Percentiles rank a stretch among this genome's conserved stretches.
phyloP scores from a whole-genome alignment of 2,888 invertebrate genomes.

The Scaptomyza reducta region DNA sequence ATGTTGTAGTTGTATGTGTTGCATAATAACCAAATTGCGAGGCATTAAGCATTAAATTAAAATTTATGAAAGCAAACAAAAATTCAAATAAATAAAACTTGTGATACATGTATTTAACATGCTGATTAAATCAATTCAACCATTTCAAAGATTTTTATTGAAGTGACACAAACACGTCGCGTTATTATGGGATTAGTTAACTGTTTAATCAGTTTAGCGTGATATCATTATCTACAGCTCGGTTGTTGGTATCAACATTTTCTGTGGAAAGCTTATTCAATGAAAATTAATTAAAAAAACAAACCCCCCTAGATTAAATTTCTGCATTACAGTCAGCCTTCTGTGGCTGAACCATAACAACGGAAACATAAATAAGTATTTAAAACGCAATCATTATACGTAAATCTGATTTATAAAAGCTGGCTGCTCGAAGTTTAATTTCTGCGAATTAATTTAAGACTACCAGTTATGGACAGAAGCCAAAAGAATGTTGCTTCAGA shows the following conservation, averaged over 20 bases:
- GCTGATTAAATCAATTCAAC: background rate
- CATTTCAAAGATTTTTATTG: background rate
- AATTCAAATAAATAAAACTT: background rate
- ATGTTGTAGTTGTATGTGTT: conserved; percentile 29
- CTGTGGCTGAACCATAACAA: background rate
- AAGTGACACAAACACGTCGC: background rate
- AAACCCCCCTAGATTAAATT: background rate
- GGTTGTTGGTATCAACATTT: background rate
- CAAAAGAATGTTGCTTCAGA: background rate
- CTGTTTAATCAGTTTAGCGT: conserved; percentile 1
- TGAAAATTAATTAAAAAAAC: conserved; percentile 12
- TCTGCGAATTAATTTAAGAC: conserved; percentile 1
- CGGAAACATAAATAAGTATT: background rate
- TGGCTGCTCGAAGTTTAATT: background rate
- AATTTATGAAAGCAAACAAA: background rate
- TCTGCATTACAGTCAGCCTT: conserved; percentile 6
- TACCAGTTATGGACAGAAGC: background rate
- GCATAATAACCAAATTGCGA: conserved; percentile 30
- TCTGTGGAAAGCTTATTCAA: background rate
- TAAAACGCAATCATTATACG: background rate
- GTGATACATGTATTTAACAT: background rate
- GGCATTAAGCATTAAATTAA: conserved; percentile 1
- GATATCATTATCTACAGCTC: background rate
- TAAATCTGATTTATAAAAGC: conserved; percentile 9
- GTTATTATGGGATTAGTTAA: conserved; percentile 6